Evolutionary conservation across 2,888 invertebrate genomes (phyloP).

Genomic region (Incurvaria masculella): DNA sequence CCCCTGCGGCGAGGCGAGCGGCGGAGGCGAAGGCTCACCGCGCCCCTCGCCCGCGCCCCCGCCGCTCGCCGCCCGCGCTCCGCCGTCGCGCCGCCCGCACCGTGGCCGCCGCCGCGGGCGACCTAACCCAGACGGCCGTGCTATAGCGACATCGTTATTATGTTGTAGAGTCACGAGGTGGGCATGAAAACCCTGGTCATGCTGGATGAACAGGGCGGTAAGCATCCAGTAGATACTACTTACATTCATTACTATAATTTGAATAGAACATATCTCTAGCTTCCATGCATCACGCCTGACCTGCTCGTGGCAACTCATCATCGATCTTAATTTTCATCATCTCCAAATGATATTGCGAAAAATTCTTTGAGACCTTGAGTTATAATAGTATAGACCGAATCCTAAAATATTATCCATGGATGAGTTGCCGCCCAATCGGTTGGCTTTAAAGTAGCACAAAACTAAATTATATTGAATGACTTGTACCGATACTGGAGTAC

Average conservation of each 20-base stretch:
- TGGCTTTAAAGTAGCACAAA: background rate
- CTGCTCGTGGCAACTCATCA: slow-evolving; percentile 38
- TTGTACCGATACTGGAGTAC: background rate
- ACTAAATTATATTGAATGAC: background rate
- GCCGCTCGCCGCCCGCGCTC: slow-evolving; percentile 19
- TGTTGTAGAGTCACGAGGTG: slow-evolving; percentile 98
- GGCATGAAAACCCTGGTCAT: slow-evolving; percentile 99
- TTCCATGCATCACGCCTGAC: slow-evolving; percentile 51
- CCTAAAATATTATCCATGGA: slow-evolving; percentile 19
- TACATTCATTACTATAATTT: slow-evolving; percentile 39
- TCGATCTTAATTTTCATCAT: slow-evolving; percentile 31
- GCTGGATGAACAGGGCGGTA: slow-evolving; percentile 99
- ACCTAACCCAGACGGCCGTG: slow-evolving; percentile 47
- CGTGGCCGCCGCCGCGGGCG: slow-evolving; percentile 23
- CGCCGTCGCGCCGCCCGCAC: slow-evolving; percentile 22
- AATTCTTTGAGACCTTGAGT: slow-evolving; percentile 41
- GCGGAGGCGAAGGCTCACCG: slow-evolving; percentile 22
- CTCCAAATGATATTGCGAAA: slow-evolving; percentile 29
- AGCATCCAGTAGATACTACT: slow-evolving; percentile 66
- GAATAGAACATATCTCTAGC: slow-evolving; percentile 39
- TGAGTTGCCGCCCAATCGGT: background rate
- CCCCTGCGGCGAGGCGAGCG: background rate
- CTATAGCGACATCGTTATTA: slow-evolving; percentile 60
- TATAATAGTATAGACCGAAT: slow-evolving; percentile 42
- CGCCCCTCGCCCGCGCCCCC: slow-evolving; percentile 23